phyloP scores from a whole-genome alignment of 2,797 vertebrate species.

The Lepilemur ruficaudatus region DNA sequence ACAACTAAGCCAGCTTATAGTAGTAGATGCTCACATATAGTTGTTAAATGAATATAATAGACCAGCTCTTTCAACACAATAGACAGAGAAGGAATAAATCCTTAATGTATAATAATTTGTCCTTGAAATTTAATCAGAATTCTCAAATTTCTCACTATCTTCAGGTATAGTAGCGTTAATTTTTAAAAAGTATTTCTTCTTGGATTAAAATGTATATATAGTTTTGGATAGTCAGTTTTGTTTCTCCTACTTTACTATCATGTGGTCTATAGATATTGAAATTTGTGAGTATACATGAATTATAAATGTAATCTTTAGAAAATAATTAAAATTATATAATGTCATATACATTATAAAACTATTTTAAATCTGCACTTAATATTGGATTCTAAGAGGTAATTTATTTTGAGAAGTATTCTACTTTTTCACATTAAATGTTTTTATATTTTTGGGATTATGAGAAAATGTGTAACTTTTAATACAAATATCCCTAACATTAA shows the following conservation, averaged over 20 bases:
- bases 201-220: background rate
- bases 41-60: constrained; percentile 8
- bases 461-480: constrained; percentile 24
- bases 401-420: constrained; percentile 1
- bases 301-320: background rate
- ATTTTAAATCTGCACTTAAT: background rate
- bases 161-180: constrained; percentile 10
- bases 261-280: background rate
- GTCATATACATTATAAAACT: background rate
- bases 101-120: background rate
- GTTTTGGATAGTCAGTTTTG: background rate
- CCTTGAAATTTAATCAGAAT: background rate
- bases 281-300: background rate
- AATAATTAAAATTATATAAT: constrained; percentile 28
- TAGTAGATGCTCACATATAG: background rate
- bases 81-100: background rate
- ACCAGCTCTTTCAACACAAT: background rate
- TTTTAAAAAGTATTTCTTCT: background rate
- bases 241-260: background rate
- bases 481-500: background rate
- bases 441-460: background rate
- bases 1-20: background rate
- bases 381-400: background rate
- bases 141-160: background rate
- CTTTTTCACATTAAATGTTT: constrained; percentile 24